Conservation (phyloP, 2,888 invertebrate genomes). For the Lypha dubia region DNA sequence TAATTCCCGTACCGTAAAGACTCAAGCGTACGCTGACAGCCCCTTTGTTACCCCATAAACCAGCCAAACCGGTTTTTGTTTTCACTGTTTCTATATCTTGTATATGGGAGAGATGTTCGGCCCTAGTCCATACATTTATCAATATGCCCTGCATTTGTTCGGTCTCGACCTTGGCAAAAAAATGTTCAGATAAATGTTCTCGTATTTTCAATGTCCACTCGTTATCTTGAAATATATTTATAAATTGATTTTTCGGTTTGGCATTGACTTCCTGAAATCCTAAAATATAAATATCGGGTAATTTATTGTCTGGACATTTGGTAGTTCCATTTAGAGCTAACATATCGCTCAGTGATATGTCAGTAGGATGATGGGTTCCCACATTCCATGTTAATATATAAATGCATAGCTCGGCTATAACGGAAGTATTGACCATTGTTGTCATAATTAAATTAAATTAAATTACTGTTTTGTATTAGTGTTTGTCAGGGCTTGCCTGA, state of each 20-base stretch:
- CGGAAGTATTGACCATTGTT: slow-evolving; percentile 62
- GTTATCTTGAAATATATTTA: slow-evolving; percentile 91
- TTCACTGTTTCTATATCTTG: slow-evolving; percentile 93
- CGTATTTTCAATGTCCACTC: slow-evolving; percentile 91
- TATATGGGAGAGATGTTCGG: slow-evolving; percentile 91
- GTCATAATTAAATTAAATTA: neutral
- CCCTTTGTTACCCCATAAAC: slow-evolving; percentile 92
- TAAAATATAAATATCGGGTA: slow-evolving; percentile 94
- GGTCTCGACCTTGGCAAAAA: slow-evolving; percentile 91
- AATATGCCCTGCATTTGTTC: slow-evolving; percentile 93
- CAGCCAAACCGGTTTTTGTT: slow-evolving; percentile 94
- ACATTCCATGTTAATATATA: slow-evolving; percentile 96
- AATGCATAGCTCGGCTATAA: slow-evolving; percentile 83
- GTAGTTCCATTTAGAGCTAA: slow-evolving; percentile 86
- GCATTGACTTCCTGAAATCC: slow-evolving; percentile 95
- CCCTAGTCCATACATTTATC: slow-evolving; percentile 89
- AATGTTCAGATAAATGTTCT: slow-evolving; percentile 87
- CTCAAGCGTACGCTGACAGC: slow-evolving; percentile 94
- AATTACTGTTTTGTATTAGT: neutral
- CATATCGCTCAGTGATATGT: slow-evolving; percentile 87
- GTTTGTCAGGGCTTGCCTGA: slow-evolving; percentile 31
- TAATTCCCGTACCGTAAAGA: slow-evolving; percentile 93
- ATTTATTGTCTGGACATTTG: slow-evolving; percentile 85
- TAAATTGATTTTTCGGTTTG: slow-evolving; percentile 91
- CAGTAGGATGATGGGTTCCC: slow-evolving; percentile 89